Conservation (phyloP, 2,797 vertebrate genomes). For the Pipistrellus nathusii region DNA sequence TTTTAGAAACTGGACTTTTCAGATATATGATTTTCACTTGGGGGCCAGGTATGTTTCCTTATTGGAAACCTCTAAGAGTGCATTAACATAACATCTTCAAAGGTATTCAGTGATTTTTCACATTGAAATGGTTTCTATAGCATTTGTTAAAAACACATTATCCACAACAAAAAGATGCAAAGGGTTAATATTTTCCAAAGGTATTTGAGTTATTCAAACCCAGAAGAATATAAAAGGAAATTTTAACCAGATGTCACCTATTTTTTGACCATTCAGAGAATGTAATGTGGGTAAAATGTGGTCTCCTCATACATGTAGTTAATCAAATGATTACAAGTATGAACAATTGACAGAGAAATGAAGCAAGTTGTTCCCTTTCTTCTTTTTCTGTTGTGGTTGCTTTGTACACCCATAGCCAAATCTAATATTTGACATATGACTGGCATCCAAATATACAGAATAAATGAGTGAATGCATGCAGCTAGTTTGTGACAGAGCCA, state of each 20-base stretch:
- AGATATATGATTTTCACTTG: neutral
- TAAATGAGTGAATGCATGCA: neutral
- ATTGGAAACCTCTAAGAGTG: neutral
- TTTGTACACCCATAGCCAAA: neutral
- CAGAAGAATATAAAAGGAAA: slow-evolving; percentile 58
- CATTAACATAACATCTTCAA: neutral
- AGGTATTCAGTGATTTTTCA: slow-evolving; percentile 2
- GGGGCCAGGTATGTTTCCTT: neutral
- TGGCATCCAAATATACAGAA: neutral
- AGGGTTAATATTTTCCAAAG: slow-evolving; percentile 22
- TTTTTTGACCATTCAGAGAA: neutral
- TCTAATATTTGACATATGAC: neutral
- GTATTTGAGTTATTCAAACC: slow-evolving; percentile 28
- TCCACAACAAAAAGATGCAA: slow-evolving; percentile 5
- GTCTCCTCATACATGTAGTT: slow-evolving; percentile 33
- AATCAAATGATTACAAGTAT: slow-evolving; percentile 42
- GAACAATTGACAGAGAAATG: neutral
- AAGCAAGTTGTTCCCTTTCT: neutral
- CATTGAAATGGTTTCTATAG: neutral
- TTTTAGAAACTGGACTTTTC: slow-evolving; percentile 20
- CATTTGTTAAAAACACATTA: neutral
- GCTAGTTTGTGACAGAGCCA: neutral
- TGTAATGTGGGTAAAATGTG: neutral
- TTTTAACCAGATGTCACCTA: slow-evolving; percentile 46
- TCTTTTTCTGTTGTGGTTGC: slow-evolving; percentile 3